These are phyloP conservation scores for Heterotilapia buettikoferi DNA, from an alignment of 2,113 vertebrate species.

Conservation along the genomic window DNA sequence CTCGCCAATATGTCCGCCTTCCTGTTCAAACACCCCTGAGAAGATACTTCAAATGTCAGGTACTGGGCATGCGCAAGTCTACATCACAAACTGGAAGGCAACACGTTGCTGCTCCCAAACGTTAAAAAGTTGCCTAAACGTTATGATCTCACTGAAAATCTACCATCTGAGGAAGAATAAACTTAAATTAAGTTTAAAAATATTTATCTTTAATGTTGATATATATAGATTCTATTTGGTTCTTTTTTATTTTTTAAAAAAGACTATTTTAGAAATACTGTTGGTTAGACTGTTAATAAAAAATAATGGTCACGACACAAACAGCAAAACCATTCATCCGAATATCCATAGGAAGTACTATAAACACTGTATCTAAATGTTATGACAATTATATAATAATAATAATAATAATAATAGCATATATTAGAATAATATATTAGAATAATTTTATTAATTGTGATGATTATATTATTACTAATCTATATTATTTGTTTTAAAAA, in stretches of 20 bases:
- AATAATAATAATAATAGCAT: not conserved
- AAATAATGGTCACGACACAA: not conserved
- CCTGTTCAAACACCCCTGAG: conserved; percentile 84
- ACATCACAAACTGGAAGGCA: not conserved
- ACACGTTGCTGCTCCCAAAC: conserved; percentile 31
- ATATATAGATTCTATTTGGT: not conserved
- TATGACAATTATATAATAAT: not conserved
- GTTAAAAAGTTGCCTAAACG: not conserved
- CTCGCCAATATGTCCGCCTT: conserved; percentile 91
- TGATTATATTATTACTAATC: not conserved
- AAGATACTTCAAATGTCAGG: conserved; percentile 52
- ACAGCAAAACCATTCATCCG: not conserved
- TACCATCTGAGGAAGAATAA: not conserved
- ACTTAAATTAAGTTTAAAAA: not conserved
- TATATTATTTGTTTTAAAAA: not conserved
- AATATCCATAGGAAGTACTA: not conserved
- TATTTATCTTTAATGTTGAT: not conserved
- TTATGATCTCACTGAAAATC: not conserved
- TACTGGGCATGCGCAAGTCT: conserved; percentile 70
- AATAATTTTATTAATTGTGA: not conserved
- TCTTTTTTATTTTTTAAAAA: not conserved
- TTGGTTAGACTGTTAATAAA: not conserved
- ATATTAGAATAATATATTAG: not conserved
- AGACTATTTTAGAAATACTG: not conserved
- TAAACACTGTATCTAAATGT: not conserved